Percentiles rank a stretch among this genome's conserved stretches.
These are phyloP conservation scores for Acipenser transmontanus DNA, from an alignment of 2,797 vertebrate genomes.

Conservation along the genomic window DNA sequence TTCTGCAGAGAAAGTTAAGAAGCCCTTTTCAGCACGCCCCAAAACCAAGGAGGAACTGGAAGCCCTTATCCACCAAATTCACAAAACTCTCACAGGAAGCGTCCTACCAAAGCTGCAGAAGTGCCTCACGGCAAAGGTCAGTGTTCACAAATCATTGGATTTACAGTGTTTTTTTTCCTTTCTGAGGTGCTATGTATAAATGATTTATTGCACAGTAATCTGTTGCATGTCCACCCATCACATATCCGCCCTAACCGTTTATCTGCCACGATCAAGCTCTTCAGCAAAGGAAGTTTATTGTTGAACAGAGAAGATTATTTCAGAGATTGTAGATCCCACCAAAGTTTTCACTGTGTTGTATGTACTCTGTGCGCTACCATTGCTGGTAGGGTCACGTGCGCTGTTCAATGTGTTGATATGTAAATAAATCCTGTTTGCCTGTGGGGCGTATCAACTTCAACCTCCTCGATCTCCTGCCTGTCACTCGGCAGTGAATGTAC, in stretches of 20 bases:
- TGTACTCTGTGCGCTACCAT: background rate
- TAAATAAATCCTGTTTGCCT: background rate
- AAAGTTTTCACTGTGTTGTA: constrained; percentile 5
- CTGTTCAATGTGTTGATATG: background rate
- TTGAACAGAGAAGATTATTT: too few species aligned
- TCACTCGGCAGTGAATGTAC: too few species aligned
- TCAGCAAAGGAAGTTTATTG: too few species aligned
- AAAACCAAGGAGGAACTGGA: constrained; percentile 74
- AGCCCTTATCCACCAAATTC: constrained; percentile 69
- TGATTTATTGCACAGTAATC: too few species aligned
- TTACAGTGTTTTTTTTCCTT: background rate
- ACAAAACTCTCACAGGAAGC: constrained; percentile 65
- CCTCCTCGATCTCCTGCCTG: too few species aligned
- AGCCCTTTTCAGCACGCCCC: constrained; percentile 61
- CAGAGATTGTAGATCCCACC: too few species aligned
- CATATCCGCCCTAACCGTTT: too few species aligned
- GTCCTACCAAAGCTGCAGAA: constrained; percentile 87
- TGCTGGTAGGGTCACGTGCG: background rate
- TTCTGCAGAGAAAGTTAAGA: constrained; percentile 30
- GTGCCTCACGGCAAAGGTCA: constrained; percentile 86
- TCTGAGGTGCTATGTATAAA: too few species aligned
- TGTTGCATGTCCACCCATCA: too few species aligned
- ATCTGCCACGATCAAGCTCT: too few species aligned
- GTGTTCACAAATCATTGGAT: background rate
- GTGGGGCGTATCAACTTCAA: background rate